A percentile compares a stretch with the other conserved stretches of the same genome.
These are phyloP conservation scores for Leptinotarsa texana DNA, from an alignment of 1,140 invertebrate species.

Conservation along the genomic window DNA sequence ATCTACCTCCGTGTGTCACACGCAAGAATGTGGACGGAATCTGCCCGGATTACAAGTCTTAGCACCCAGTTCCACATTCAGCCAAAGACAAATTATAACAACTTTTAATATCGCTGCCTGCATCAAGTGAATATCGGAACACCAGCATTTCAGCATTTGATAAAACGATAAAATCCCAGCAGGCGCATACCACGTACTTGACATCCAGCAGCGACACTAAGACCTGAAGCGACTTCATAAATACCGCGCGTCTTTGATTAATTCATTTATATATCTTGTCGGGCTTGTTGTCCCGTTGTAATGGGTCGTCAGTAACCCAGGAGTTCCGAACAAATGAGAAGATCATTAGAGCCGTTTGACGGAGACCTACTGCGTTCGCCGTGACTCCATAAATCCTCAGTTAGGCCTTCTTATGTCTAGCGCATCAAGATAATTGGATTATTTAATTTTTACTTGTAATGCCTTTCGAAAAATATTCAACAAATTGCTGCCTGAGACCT, in stretches of 20 bases:
- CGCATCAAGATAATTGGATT: constrained; percentile 36
- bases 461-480: constrained; percentile 9
- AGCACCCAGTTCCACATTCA: no score
- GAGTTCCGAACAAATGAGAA: constrained; percentile 36
- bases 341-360: constrained; percentile 5
- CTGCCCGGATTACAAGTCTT: no score
- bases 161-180: constrained; percentile 18
- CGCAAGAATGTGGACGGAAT: no score
- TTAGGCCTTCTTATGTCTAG: constrained; percentile 33
- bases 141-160: not conserved
- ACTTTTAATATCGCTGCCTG: not conserved
- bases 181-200: constrained; percentile 25
- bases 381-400: constrained; percentile 33
- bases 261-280: constrained; percentile 39
- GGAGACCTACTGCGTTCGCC: constrained; percentile 25
- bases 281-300: constrained; percentile 35
- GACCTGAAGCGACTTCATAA: constrained; percentile 28
- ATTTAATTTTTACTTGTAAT: constrained; percentile 33
- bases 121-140: not conserved
- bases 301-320: constrained; percentile 24
- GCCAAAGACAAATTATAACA: not conserved
- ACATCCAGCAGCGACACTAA: constrained; percentile 24
- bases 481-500: not conserved
- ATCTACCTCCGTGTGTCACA: no score
- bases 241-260: constrained; percentile 32